Evolutionary conservation across 2,797 vertebrate genomes (phyloP).

Genomic region (Coendou prehensilis): DNA sequence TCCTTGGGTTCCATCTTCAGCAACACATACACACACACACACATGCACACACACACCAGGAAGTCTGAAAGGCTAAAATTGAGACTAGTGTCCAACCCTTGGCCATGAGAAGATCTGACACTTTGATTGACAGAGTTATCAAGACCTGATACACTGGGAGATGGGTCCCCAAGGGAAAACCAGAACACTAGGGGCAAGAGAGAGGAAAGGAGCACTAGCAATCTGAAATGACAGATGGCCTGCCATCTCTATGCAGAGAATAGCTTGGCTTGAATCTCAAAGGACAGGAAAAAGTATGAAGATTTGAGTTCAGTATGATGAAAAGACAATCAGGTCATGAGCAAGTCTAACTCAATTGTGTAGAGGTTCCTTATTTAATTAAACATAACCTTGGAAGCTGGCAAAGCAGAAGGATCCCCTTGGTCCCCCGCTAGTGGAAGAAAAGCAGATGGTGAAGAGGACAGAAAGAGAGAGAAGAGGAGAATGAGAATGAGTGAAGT

Average conservation of each 20-base stretch:
- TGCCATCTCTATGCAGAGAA: neutral
- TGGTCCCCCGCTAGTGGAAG: neutral
- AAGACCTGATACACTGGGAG: neutral
- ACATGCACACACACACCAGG: neutral
- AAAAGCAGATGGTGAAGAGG: neutral
- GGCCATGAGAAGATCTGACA: neutral
- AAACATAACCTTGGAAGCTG: constrained; percentile 16
- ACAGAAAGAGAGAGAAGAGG: neutral
- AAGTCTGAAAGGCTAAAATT: neutral
- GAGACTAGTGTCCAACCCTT: neutral
- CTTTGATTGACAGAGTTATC: neutral
- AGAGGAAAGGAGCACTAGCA: neutral
- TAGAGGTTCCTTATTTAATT: constrained; percentile 18
- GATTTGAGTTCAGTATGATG: neutral
- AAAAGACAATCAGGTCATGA: neutral
- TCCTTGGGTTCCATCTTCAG: neutral
- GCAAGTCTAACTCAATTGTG: neutral
- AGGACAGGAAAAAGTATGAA: neutral
- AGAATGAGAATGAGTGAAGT: neutral
- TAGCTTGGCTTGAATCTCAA: constrained; percentile 9
- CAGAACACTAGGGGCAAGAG: neutral
- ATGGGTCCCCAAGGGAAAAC: constrained; percentile 6
- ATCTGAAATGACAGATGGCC: constrained; percentile 9
- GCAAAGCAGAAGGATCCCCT: neutral
- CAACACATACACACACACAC: neutral